Percentiles rank a stretch among this genome's conserved stretches.
Conservation (phyloP, 2,888 invertebrate species). For the Allacma fusca region DNA sequence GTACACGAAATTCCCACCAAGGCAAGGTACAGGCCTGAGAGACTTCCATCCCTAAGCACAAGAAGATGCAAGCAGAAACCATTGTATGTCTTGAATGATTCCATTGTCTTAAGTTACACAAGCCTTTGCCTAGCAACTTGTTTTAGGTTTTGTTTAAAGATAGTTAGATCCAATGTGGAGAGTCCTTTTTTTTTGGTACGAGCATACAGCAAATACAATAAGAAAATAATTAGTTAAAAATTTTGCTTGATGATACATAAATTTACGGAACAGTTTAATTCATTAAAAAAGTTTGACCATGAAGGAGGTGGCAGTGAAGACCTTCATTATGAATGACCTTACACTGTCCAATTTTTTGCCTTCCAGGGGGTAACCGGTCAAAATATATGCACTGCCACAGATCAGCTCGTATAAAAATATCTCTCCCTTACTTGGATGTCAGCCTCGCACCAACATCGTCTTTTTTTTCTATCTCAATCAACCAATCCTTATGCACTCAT, state of each 20-base stretch:
- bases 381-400: background rate
- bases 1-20: too few relatives aligned
- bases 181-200: too few relatives aligned
- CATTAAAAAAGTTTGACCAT: slow-evolving; percentile 21
- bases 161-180: too few relatives aligned
- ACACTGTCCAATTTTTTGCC: slow-evolving; percentile 44
- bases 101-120: too few relatives aligned
- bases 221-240: background rate
- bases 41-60: too few relatives aligned
- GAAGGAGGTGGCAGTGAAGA: slow-evolving; percentile 55
- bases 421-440: background rate
- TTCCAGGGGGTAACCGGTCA: slow-evolving; percentile 43
- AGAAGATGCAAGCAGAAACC: too few relatives aligned
- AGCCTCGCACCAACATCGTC: background rate
- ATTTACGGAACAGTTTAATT: slow-evolving; percentile 9
- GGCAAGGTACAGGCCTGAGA: too few relatives aligned
- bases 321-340: slow-evolving; percentile 52
- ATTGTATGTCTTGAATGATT: too few relatives aligned
- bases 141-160: too few relatives aligned
- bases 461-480: background rate
- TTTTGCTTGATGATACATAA: slow-evolving; percentile 17
- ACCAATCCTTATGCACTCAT: slow-evolving; percentile 5
- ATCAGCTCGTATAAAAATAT: slow-evolving; percentile 7
- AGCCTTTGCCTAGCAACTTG: too few relatives aligned
- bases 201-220: too few relatives aligned